Evolutionary conservation across 2,888 invertebrate genomes (phyloP).

Genomic region (Zhengitettix transpicula): DNA sequence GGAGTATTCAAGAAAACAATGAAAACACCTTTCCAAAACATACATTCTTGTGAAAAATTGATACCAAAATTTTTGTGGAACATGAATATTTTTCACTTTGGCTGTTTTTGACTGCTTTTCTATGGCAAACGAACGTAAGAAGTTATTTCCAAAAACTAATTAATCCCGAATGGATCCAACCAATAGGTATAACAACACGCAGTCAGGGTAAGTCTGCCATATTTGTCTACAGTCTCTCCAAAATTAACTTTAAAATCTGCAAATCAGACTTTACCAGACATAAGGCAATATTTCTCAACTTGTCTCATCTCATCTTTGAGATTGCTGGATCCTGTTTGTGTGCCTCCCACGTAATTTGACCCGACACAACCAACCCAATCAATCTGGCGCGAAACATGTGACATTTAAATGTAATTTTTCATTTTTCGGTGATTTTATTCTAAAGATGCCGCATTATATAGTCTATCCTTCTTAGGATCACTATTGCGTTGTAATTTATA

Average conservation of each 20-base stretch:
- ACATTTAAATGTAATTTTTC: constrained; percentile 86
- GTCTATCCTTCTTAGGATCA: constrained; percentile 64
- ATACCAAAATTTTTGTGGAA: too few relatives aligned
- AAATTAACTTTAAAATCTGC: constrained; percentile 99
- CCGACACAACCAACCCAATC: constrained; percentile 98
- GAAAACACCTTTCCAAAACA: constrained; percentile 82
- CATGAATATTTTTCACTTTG: constrained; percentile 88
- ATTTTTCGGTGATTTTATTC: constrained; percentile 94
- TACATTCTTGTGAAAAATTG: constrained; percentile 98
- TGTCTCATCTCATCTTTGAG: constrained; percentile 92
- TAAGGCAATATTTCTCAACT: constrained; percentile 89
- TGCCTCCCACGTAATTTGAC: constrained; percentile 87
- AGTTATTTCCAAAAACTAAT: constrained; percentile 97
- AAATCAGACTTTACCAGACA: constrained; percentile 95
- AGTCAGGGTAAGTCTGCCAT: constrained; percentile 64
- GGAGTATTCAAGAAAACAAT: constrained; percentile 65
- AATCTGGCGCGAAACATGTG: constrained; percentile 77
- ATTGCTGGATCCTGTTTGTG: constrained; percentile 88
- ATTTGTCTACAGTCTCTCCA: constrained; percentile 88
- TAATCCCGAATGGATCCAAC: constrained; percentile 99
- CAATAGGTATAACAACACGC: constrained; percentile 94
- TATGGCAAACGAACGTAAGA: constrained; percentile 88
- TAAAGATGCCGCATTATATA: constrained; percentile 89
- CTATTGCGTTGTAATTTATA: constrained; percentile 97
- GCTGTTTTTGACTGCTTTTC: too few relatives aligned